Conservation (phyloP, 2,888 invertebrate genomes). For the Clusia tigrina region DNA sequence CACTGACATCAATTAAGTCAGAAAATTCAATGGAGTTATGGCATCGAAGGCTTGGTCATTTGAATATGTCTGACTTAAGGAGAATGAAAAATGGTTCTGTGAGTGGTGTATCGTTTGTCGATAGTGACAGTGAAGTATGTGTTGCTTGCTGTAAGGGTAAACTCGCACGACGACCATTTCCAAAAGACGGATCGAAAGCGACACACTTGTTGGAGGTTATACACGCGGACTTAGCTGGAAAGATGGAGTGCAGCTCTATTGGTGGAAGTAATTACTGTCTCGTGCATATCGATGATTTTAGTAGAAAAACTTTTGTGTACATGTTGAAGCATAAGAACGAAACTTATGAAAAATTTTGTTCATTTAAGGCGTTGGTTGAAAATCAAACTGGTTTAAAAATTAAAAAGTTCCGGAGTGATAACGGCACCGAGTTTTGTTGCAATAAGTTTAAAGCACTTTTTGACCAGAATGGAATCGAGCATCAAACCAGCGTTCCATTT, state of each 20-base stretch:
- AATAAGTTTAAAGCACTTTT: slow-evolving; percentile 9
- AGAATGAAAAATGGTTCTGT: slow-evolving; percentile 4
- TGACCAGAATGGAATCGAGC: slow-evolving; percentile 10
- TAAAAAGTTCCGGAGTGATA: slow-evolving; percentile 25
- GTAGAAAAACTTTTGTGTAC: slow-evolving; percentile 7
- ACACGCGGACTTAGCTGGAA: neutral
- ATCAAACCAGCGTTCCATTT: slow-evolving; percentile 15
- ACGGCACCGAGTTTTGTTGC: slow-evolving; percentile 20
- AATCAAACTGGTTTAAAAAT: slow-evolving; percentile 9
- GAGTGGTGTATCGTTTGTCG: neutral
- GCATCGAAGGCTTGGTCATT: slow-evolving; percentile 23
- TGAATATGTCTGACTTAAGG: slow-evolving; percentile 13
- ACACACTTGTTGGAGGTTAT: neutral
- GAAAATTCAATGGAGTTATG: slow-evolving; percentile 9
- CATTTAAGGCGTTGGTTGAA: slow-evolving; percentile 22
- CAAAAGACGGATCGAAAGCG: slow-evolving; percentile 1
- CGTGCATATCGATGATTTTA: slow-evolving; percentile 5
- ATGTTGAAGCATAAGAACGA: slow-evolving; percentile 26
- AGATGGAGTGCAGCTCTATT: neutral
- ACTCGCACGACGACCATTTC: neutral
- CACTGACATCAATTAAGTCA: neutral
- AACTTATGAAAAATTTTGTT: slow-evolving; percentile 12
- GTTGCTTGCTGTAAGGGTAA: slow-evolving; percentile 16
- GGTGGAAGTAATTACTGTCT: neutral
- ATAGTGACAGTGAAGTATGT: slow-evolving; percentile 16